phyloP scores from a whole-genome alignment of 2,797 vertebrate species.

The Chrosomus eos region DNA sequence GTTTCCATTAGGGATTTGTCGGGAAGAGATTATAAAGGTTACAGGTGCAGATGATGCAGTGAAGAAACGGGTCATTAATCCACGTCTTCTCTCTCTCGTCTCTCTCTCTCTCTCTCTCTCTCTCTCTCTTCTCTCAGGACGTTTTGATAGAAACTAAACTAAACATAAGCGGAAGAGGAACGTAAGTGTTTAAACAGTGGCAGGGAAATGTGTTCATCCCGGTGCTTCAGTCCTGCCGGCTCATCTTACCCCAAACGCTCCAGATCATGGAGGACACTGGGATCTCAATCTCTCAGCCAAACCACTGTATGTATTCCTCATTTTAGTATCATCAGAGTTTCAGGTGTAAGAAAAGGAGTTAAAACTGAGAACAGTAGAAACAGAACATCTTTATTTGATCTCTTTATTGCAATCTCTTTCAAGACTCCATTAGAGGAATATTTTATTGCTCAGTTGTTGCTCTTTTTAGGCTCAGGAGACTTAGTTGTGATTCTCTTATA shows the following conservation, averaged over 20 bases:
- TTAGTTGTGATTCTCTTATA: too few relatives aligned
- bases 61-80: slow-evolving; percentile 6
- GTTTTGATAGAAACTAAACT: slow-evolving; percentile 23
- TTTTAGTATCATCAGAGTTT: too few relatives aligned
- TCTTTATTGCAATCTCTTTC: too few relatives aligned
- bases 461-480: too few relatives aligned
- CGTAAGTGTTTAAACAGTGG: not conserved
- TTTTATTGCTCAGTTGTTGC: too few relatives aligned
- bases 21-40: not conserved
- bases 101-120: not conserved
- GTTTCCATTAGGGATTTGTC: slow-evolving; percentile 1
- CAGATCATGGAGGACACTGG: not conserved
- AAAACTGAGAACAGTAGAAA: too few relatives aligned
- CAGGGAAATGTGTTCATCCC: not conserved
- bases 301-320: too few relatives aligned
- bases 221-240: not conserved
- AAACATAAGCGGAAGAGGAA: slow-evolving; percentile 6
- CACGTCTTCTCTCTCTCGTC: too few relatives aligned
- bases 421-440: too few relatives aligned
- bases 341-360: too few relatives aligned
- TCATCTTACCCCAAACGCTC: not conserved
- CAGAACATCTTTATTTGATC: too few relatives aligned
- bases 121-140: not conserved
- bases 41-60: not conserved
- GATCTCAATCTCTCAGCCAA: too few relatives aligned